Evolutionary conservation across 2,888 invertebrate genomes (phyloP), one percentile per base, ranked within the genome.

Genomic region (Drosophila longiperda): DNA sequence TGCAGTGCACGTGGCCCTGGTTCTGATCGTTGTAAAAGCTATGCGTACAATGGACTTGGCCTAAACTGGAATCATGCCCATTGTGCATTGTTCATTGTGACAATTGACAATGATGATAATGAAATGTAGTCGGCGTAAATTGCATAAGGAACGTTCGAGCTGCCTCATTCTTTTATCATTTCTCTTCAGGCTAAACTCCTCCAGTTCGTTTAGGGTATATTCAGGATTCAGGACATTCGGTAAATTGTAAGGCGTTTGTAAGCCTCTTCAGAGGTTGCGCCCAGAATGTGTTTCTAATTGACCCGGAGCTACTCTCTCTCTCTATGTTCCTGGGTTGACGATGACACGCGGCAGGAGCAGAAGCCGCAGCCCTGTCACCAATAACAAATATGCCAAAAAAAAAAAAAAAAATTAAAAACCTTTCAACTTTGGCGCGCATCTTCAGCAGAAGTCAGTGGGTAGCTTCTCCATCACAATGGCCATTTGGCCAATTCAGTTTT

Each of bases 181-280:
- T 55, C 42, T 54, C 38, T 38, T 33, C 23, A 42, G 29, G 34
- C 33, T 15, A 42, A 34, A 34, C 42, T 52, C 26, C 50, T 52
- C 26, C n/a, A 32, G 60, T 36, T 54, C 52, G 52, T 33, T 52
- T 52, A 52, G 52, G n/a, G 20, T 4, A 15, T 52, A 52, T 52
- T 20, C 34, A 38, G 38, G 26, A 54, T 26, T 53, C 33, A 9
- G 40, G n/a, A 9, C 4, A 42, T 57, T 52, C 32, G 66, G 52
- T 67, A 65, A 73, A 69, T 67, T 50, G 72, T 68, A 63, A 76
- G 87, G 87, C 87, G 84, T 86, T 83, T 74, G 82, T 86, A 88
- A 89, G 87, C 84, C 85, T 89, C 89, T 85, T 87, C 85, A 85
- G 89, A 85, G 83, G 89, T 86, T 88, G 84, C 89, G 84, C 84